Evolutionary conservation across 2,113 vertebrate species (phyloP).

Genomic region (Pachycephala philippinensis): DNA sequence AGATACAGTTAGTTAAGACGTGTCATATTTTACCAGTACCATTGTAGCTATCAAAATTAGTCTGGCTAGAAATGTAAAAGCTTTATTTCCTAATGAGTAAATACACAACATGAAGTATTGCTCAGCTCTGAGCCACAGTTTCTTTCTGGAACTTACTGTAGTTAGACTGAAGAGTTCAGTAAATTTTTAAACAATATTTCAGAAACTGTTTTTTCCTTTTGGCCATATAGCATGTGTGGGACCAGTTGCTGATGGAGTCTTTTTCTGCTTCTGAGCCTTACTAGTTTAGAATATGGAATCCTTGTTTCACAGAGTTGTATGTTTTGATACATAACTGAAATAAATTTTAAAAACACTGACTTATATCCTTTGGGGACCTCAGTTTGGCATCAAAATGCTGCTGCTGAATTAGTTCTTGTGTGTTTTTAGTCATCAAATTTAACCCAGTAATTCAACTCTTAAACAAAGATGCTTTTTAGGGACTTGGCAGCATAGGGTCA

Average conservation of each 20-base stretch:
- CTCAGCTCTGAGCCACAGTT: neutral
- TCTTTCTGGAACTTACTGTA: neutral
- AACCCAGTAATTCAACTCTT: neutral
- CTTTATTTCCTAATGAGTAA: neutral
- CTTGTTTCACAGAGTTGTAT: neutral
- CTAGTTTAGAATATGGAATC: neutral
- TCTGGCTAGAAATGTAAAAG: neutral
- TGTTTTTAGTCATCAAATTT: neutral
- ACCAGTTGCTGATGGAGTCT: slow-evolving; percentile 1
- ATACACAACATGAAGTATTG: neutral
- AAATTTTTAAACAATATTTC: neutral
- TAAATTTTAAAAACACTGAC: neutral
- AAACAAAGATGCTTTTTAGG: neutral
- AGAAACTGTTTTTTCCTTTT: neutral
- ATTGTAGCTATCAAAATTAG: neutral
- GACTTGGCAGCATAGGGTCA: slow-evolving; percentile 3
- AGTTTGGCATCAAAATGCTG: slow-evolving; percentile 15
- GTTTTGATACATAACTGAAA: slow-evolving; percentile 9
- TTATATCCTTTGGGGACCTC: slow-evolving; percentile 6
- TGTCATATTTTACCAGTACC: neutral
- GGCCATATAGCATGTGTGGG: neutral
- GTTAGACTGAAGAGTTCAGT: neutral
- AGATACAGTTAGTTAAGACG: neutral
- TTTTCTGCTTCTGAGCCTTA: slow-evolving; percentile 46
- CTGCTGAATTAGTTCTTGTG: slow-evolving; percentile 8